These are phyloP conservation scores for Ginglymostoma cirratum DNA, from an alignment of 2,113 vertebrate genomes.

Conservation along the genomic window DNA sequence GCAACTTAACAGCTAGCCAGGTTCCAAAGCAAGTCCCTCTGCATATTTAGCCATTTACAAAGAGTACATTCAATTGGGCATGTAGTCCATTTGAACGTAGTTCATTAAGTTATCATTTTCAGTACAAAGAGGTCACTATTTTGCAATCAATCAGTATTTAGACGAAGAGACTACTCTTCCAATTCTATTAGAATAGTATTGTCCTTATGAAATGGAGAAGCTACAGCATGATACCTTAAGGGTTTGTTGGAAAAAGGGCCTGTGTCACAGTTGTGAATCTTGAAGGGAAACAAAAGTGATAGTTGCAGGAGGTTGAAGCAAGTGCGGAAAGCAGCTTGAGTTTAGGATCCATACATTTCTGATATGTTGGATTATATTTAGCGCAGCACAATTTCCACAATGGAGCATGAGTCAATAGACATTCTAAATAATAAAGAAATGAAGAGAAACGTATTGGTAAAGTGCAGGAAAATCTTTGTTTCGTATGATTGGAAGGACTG, in stretches of 20 bases:
- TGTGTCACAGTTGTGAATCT: neutral
- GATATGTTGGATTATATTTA: neutral
- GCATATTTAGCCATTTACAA: neutral
- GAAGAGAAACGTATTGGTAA: neutral
- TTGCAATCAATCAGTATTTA: neutral
- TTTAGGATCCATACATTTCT: neutral
- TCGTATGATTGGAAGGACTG: neutral
- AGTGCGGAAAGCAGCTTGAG: neutral
- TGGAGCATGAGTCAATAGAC: neutral
- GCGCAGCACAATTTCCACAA: neutral
- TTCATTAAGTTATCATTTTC: neutral
- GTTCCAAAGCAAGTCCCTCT: neutral
- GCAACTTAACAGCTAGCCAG: neutral
- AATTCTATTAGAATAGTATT: neutral
- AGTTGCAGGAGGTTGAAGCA: neutral
- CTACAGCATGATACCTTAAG: neutral
- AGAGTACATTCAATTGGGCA: neutral
- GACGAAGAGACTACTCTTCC: neutral
- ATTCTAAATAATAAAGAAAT: neutral
- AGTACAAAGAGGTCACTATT: neutral
- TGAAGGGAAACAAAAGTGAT: neutral
- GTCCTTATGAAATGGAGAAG: neutral
- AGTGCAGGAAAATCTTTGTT: neutral
- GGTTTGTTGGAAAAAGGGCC: neutral
- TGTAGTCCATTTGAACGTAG: neutral